Base-by-base conservation (phyloP, 2,888 invertebrate genomes). In the Catocala nupta region DNA sequence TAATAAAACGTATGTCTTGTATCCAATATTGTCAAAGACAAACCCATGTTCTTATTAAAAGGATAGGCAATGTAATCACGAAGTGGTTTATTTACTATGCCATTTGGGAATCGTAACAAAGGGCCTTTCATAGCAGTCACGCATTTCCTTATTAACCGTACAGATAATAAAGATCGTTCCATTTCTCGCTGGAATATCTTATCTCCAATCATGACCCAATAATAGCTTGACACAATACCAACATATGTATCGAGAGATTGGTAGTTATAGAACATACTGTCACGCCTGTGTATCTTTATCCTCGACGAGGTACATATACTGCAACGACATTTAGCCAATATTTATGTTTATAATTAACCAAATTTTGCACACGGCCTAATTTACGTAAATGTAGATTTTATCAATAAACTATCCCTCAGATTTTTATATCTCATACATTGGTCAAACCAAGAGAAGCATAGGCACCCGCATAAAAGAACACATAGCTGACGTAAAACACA, bases 41-140 rank as follows among this genome's bases (percentile, higher is more conserved):
- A 44, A 42, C 45, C 43, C 10, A 43, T 55, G 1, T 45, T 12
- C 53, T 44, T 58, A 69, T 47, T 56, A 61, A 66, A 52, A 25
- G 7, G 34, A 52, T 47, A 54, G 12, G 43, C n/a, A 9, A 44
- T n/a, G 9, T 60, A 39, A 53, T 53, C 39, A 47, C 16, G 39
- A 50, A 25, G 62, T 45, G 45, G 47, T 39, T 52, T n/a, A 44
- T 47, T 55, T 53, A 58, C 52, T 48, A 44, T 39, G 52, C 8
- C 60, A 44, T 56, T 59, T 56, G 73, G 68, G 73, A 56, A 55
- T 61, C 16, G 39, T 53, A 54, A 61, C 53, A 61, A 72, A 62
- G 55, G 55, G 36, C 52, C 52, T 44, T 55, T 45, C 42, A 59
- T 25, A 55, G 3, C 49, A 66, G 55, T 52, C 50, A 55, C n/a